phyloP scores from a whole-genome alignment of 2,888 invertebrate species.

The Antitype chi region DNA sequence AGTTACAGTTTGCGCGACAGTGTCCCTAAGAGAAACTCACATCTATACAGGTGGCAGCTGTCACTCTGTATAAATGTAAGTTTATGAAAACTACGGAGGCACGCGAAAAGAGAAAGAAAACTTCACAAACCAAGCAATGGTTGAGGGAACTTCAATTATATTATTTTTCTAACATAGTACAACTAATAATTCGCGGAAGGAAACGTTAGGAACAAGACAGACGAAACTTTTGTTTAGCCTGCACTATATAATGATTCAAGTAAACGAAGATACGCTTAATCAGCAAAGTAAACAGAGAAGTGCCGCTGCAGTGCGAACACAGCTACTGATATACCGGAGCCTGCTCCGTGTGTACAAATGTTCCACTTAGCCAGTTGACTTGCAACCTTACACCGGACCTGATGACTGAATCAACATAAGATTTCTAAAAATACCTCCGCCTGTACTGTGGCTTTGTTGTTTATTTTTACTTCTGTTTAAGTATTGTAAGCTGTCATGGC shows the following conservation, averaged over 20 bases:
- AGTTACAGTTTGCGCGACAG: no score
- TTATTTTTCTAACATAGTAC: background rate
- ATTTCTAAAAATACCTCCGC: conserved; percentile 55
- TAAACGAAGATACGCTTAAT: conserved; percentile 57
- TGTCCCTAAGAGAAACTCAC: no score
- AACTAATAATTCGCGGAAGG: background rate
- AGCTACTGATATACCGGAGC: conserved; percentile 22
- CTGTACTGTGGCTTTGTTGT: conserved; percentile 22
- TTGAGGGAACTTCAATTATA: background rate
- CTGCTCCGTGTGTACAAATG: conserved; percentile 58
- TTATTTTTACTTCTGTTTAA: conserved; percentile 31
- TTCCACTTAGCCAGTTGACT: conserved; percentile 70
- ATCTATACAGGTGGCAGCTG: no score
- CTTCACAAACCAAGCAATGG: background rate
- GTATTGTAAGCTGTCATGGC: conserved; percentile 30
- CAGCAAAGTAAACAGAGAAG: conserved; percentile 65
- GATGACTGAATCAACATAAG: conserved; percentile 48
- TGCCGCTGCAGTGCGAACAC: conserved; percentile 36
- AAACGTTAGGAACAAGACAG: conserved; percentile 1
- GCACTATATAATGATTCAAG: conserved; percentile 24
- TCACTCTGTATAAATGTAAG: no score
- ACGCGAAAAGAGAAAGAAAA: background rate
- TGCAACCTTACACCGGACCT: conserved; percentile 52
- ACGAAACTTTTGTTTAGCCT: background rate
- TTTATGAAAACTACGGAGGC: background rate